A percentile compares a stretch with the other conserved stretches of the same genome.
Evolutionary conservation across 2,888 invertebrate genomes (phyloP).

Genomic region (Drosophila tripunctata): DNA sequence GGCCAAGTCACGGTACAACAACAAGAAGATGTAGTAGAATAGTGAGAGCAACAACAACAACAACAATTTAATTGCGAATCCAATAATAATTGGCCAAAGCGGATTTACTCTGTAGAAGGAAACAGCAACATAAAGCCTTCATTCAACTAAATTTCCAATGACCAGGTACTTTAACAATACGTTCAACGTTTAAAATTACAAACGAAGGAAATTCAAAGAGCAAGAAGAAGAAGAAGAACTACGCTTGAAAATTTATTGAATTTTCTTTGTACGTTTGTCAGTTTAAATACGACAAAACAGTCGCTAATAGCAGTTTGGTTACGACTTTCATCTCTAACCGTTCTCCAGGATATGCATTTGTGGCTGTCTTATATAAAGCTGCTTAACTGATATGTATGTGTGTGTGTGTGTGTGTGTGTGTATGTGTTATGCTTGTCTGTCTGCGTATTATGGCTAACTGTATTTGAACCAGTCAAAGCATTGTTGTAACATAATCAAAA

Average conservation of each 20-base stretch:
- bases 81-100: slow-evolving; percentile 71
- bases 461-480: slow-evolving; percentile 9
- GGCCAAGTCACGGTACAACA: neutral
- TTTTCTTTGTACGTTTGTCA: slow-evolving; percentile 29
- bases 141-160: neutral
- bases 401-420: neutral
- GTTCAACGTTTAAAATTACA: no score
- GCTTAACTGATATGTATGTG: slow-evolving; percentile 24
- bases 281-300: slow-evolving; percentile 23
- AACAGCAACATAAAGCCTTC: slow-evolving; percentile 21
- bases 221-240: no score
- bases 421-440: slow-evolving; percentile 11
- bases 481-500: slow-evolving; percentile 27
- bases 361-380: slow-evolving; percentile 41
- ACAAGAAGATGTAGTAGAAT: no score
- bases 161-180: slow-evolving; percentile 9
- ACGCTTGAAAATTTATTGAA: neutral
- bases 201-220: neutral
- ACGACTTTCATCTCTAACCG: neutral
- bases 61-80: slow-evolving; percentile 58
- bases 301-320: slow-evolving; percentile 41
- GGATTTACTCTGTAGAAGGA: slow-evolving; percentile 54
- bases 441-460: slow-evolving; percentile 15
- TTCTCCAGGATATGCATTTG: slow-evolving; percentile 17
- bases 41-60: slow-evolving; percentile 19